A percentile compares a stretch with the other conserved stretches of the same genome.
Evolutionary conservation across 1,140 invertebrate genomes (phyloP).

Genomic region (Eurosta solidaginis): DNA sequence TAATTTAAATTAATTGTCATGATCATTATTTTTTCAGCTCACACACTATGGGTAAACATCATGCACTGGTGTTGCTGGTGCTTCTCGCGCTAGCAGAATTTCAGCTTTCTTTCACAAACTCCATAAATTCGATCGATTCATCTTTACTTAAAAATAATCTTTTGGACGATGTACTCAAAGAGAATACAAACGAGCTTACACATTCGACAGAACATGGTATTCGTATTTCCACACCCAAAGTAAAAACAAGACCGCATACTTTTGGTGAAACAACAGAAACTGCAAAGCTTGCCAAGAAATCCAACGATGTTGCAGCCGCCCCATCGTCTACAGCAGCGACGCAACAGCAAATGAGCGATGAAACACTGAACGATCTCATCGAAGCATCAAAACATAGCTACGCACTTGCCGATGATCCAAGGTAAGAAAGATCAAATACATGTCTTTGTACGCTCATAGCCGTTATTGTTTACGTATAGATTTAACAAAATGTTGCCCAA

Average conservation of each 20-base stretch:
- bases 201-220: conserved; percentile 30
- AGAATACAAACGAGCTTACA: not conserved
- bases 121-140: conserved; percentile 29
- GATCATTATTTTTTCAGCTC: not conserved
- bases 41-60: conserved; percentile 53
- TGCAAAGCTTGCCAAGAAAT: conserved; percentile 35
- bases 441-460: not conserved
- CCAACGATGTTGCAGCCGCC: not conserved
- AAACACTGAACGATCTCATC: conserved; percentile 46
- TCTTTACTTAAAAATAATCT: conserved; percentile 43
- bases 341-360: conserved; percentile 42
- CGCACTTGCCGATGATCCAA: conserved; percentile 51
- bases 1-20: not conserved
- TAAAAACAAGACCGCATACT: conserved; percentile 33
- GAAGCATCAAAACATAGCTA: conserved; percentile 53
- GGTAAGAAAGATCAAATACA: conserved; percentile 23
- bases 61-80: conserved; percentile 54
- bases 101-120: conserved; percentile 41
- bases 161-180: conserved; percentile 41
- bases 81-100: conserved; percentile 43
- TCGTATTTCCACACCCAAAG: conserved; percentile 49
- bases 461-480: conserved; percentile 26
- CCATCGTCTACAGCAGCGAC: not conserved
- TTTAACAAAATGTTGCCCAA: conserved; percentile 54
- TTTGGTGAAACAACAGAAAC: not conserved